These are phyloP conservation scores for Sinodicranocentrus sp. DNA, from an alignment of 2,888 invertebrate genomes.

Conservation along the genomic window DNA sequence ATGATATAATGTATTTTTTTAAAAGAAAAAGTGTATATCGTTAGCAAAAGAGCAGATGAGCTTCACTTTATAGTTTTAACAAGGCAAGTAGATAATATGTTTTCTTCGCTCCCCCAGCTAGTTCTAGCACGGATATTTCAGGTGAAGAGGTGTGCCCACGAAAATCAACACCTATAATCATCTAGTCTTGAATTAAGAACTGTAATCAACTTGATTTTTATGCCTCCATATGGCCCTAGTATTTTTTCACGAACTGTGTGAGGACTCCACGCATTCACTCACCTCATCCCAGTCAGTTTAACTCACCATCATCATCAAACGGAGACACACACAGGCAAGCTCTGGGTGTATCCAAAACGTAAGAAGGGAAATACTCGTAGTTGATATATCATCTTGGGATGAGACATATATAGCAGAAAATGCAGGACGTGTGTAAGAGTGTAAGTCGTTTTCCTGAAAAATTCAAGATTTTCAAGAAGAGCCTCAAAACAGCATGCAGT, in stretches of 20 bases:
- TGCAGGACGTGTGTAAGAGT: too few relatives aligned
- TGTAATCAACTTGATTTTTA: constrained; percentile 76
- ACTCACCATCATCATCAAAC: constrained; percentile 18
- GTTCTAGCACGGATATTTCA: constrained; percentile 65
- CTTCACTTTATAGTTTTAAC: constrained; percentile 14
- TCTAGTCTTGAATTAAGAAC: constrained; percentile 77
- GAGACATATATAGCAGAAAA: too few relatives aligned
- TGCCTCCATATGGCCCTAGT: constrained; percentile 68
- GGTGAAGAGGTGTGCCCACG: constrained; percentile 74
- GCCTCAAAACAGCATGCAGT: constrained; percentile 59
- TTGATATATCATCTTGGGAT: too few relatives aligned
- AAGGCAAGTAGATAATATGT: neutral
- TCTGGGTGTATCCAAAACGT: too few relatives aligned
- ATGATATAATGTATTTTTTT: constrained; percentile 18
- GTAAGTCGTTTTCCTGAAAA: neutral
- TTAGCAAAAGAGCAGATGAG: constrained; percentile 34
- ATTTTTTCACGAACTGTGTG: constrained; percentile 66
- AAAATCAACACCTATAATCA: constrained; percentile 77
- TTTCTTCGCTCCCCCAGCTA: constrained; percentile 61
- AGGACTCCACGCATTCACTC: constrained; percentile 69
- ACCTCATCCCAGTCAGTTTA: constrained; percentile 50
- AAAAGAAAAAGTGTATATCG: neutral
- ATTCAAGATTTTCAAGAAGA: constrained; percentile 29
- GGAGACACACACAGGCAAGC: constrained; percentile 30
- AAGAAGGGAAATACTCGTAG: too few relatives aligned